Evolutionary conservation across 2,888 invertebrate species (phyloP).

Genomic region (Caenorhabditis sinica): DNA sequence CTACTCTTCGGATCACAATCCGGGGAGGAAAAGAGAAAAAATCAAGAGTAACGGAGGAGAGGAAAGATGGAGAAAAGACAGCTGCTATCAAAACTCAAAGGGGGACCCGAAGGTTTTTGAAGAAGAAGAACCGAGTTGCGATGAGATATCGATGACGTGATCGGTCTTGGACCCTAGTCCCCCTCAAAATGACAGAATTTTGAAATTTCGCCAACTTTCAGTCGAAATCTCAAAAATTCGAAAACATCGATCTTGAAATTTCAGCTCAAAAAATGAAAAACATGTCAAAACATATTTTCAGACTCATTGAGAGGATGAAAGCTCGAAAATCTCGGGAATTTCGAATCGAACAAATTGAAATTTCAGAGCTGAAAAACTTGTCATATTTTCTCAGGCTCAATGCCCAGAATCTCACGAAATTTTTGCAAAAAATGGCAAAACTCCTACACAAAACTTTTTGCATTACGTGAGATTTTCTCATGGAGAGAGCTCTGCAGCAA

Average conservation of each 20-base stretch:
- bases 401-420: too few relatives aligned
- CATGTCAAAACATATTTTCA: not conserved
- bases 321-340: not conserved
- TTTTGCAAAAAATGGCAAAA: too few relatives aligned
- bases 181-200: not conserved
- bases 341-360: too few relatives aligned
- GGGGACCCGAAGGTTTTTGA: not conserved
- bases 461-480: too few relatives aligned
- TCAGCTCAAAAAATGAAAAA: too few relatives aligned
- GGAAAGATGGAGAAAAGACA: conserved; percentile 39
- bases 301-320: not conserved
- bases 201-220: not conserved
- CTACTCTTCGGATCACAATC: conserved; percentile 21
- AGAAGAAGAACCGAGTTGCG: not conserved
- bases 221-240: conserved; percentile 1
- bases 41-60: not conserved
- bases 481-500: too few relatives aligned
- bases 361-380: too few relatives aligned
- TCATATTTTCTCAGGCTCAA: too few relatives aligned
- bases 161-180: conserved; percentile 24
- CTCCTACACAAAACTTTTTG: not conserved
- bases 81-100: conserved; percentile 22
- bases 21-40: conserved; percentile 11
- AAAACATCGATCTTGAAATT: not conserved
- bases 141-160: conserved; percentile 36